Evolutionary conservation across 2,113 vertebrate species (phyloP).

Genomic region (Azemiops feae): DNA sequence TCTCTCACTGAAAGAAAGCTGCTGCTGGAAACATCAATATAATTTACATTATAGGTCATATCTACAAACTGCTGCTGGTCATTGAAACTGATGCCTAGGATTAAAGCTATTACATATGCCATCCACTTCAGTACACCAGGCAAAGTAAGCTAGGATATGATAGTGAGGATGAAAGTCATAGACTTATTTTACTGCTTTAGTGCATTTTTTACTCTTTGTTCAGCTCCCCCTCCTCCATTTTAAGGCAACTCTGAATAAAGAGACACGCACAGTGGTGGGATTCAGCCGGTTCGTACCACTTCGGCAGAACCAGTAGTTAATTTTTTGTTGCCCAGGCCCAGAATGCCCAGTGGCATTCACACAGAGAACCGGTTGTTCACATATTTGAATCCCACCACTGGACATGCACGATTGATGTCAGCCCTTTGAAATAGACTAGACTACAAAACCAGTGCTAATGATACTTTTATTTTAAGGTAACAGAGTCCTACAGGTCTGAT

Average conservation of each 20-base stretch:
- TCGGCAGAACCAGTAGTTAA: too few relatives aligned
- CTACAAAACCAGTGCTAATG: neutral
- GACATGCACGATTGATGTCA: neutral
- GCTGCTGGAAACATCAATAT: conserved; percentile 10
- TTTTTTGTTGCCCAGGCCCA: too few relatives aligned
- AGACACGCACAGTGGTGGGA: too few relatives aligned
- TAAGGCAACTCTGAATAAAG: neutral
- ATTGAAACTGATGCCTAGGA: neutral
- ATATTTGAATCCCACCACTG: too few relatives aligned
- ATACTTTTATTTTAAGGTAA: neutral
- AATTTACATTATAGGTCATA: conserved; percentile 1
- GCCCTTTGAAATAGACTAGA: neutral
- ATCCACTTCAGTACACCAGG: neutral
- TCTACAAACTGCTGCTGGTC: conserved; percentile 1
- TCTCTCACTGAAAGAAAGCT: conserved; percentile 10
- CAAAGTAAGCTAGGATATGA: neutral
- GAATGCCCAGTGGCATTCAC: too few relatives aligned
- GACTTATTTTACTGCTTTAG: neutral
- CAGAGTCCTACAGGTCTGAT: neutral
- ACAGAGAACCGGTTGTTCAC: too few relatives aligned
- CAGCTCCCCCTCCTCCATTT: neutral
- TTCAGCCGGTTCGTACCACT: too few relatives aligned
- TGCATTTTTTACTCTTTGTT: neutral
- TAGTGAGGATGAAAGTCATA: neutral
- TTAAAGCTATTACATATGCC: neutral